Evolutionary conservation across 1,140 invertebrate species (phyloP), one percentile per base, ranked within the genome.

Genomic region (Bombus superbus): DNA sequence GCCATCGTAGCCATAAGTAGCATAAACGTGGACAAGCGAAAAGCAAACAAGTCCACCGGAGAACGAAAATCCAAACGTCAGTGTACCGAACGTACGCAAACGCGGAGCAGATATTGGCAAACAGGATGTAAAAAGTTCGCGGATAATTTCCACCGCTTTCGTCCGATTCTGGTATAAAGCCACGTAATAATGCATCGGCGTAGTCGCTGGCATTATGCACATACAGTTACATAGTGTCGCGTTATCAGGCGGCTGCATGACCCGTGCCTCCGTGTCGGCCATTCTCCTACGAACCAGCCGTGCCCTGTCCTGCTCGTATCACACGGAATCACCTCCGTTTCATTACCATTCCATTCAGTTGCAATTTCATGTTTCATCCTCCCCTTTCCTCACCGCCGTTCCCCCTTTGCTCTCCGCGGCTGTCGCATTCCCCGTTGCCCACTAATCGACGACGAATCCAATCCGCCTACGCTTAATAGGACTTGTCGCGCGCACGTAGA

Each of bases 351-450:
- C 85, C 85, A 90, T 90, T 90, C 89, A 89, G 62, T 86, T 53
- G 86, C 89, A 85, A 90, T 90, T 90, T 87, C 89, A 86, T 90
- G 88, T 90, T 89, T 89, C 88, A 89, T 87, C 88, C 81, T 73
- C 28, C 38, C 47, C 42, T 32, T 42, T 32, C 32, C 66, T 35
- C 10, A 71, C 3, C 38, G 0, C 22, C 1, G 9, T 32, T 35
- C 35, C 4, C 57, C 76, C 68, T 59, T 77, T 53, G 38, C 15
- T 4, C 32, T 42, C 44, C 62, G 40, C 40, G 32, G 18, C 22
- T 44, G 53, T 38, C 68, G n/a, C 25, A 22, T 66, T 68, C 44
- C 18, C 32, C 40, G 25, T 3, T 47, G 6, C 6, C 35, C 42
- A 22, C 40, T 69, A 78, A 77, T 79, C 76, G 78, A 38, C 85